Evolutionary conservation across 2,888 invertebrate genomes (phyloP).

Genomic region (Monoplex corrugatus): DNA sequence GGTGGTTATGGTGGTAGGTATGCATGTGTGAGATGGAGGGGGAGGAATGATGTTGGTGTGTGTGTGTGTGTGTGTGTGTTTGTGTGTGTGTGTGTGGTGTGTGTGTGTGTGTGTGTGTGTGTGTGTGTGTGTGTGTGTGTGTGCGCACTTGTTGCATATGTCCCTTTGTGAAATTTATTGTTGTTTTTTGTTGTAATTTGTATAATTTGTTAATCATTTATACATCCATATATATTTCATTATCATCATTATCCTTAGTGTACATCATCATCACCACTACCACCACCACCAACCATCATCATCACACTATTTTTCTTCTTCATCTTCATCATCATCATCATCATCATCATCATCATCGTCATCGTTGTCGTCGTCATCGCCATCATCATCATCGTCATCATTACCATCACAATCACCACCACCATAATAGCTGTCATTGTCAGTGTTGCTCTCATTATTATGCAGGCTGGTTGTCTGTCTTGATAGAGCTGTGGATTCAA

Average conservation of each 20-base stretch:
- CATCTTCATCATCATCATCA: background rate
- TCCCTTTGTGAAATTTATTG: background rate
- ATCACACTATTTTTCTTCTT: too few relatives aligned
- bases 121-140: slow-evolving; percentile 12
- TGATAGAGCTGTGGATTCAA: too few relatives aligned
- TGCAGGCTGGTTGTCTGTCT: too few relatives aligned
- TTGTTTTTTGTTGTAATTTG: too few relatives aligned
- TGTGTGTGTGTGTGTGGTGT: background rate
- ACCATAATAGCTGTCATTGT: background rate
- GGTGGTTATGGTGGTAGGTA: too few relatives aligned
- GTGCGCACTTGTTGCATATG: background rate
- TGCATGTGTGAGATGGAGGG: background rate
- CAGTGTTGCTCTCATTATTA: background rate
- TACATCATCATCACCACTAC: too few relatives aligned
- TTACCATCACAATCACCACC: background rate
- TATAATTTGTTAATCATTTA: too few relatives aligned
- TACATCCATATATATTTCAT: too few relatives aligned
- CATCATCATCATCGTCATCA: background rate
- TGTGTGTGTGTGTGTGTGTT: background rate
- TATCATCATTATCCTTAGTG: too few relatives aligned
- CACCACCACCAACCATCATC: too few relatives aligned
- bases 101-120: slow-evolving; percentile 10
- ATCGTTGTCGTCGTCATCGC: background rate
- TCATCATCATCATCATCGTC: background rate
- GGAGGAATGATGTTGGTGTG: too few relatives aligned